Base-by-base conservation (phyloP, 1,140 invertebrate species). In the Sarcophaga peregrina region DNA sequence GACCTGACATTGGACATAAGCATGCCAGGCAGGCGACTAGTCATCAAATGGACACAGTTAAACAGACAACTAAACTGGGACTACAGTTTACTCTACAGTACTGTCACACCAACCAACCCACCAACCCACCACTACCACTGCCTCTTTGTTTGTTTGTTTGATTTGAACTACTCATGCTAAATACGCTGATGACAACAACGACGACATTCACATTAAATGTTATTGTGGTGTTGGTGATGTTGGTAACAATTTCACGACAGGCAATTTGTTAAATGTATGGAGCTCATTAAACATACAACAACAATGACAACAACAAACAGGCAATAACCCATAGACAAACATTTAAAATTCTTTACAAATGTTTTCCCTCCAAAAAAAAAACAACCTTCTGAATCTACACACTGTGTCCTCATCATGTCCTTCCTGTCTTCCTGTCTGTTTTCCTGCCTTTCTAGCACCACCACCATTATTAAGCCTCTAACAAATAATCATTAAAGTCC, bases 201-300 rank as follows among this genome's bases (percentile, higher is more conserved):
- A 68, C 62, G 62, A 78, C 75, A 78, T 78, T 78, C 75, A 78
- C 75, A 78, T 78, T 20, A 78, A 78, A 78, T 47, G 75, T 78
- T 50, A 78, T 78, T 50, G 75, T 37, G 25, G 25, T 37, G 25
- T 37, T 37, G 25, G 25, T 37, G n/a, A n/a, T 37, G 25, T 4
- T 37, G 75, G 75, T 78, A 47, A 78, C 46, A 78, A 78, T 78
- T 78, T 78, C 75, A 78, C 75, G 75, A 78, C 75, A 78, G 75
- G 75, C 75, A 78, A 78, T 78, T 78, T 78, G 75, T 78, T 78
- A 78, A 78, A 50, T 78, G 75, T 78, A 78, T 78, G 37, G 75
- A 78, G 75, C 75, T 78, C 75, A 78, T 78, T 78, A 78, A 78
- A 50, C 75, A 52, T 25, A 48, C 74, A 78, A 20, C 68, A 17